Evolutionary conservation across 2,888 invertebrate species (phyloP).

Genomic region (Trileptium ribeirensis): DNA sequence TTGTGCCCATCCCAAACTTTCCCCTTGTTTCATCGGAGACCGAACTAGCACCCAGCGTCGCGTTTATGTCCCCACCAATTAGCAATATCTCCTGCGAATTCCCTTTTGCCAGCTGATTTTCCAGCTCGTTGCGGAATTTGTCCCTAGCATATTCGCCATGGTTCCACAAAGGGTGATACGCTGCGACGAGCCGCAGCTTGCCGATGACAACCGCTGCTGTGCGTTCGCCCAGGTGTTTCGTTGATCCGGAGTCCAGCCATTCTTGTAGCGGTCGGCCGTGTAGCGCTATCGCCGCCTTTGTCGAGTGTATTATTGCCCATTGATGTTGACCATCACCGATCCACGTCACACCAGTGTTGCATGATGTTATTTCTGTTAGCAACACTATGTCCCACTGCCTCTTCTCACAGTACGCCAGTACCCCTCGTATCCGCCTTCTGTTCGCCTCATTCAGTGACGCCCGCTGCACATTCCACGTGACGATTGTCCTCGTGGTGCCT

Average conservation of each 20-base stretch:
- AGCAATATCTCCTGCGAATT: background rate
- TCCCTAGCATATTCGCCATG: background rate
- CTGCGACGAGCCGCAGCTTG: background rate
- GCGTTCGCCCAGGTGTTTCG: background rate
- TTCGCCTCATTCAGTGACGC: background rate
- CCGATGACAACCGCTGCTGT: background rate
- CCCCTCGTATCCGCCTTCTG: background rate
- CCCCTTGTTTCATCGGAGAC: background rate
- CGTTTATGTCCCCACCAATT: background rate
- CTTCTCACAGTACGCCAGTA: background rate
- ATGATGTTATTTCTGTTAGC: background rate
- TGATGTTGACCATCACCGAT: background rate
- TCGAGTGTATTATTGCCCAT: background rate
- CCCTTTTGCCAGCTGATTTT: background rate
- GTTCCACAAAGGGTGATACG: conserved; percentile 1
- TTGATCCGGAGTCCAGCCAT: background rate
- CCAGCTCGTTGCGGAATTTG: background rate
- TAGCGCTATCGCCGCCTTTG: background rate
- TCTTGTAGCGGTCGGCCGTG: background rate
- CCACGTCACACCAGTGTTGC: background rate
- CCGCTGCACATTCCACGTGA: background rate
- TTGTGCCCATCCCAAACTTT: background rate
- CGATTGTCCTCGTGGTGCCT: background rate
- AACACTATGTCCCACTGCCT: background rate
- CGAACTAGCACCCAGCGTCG: background rate